Evolutionary conservation across 2,113 vertebrate genomes (phyloP).

Genomic region (Boulengeromyrus knoepffleri): DNA sequence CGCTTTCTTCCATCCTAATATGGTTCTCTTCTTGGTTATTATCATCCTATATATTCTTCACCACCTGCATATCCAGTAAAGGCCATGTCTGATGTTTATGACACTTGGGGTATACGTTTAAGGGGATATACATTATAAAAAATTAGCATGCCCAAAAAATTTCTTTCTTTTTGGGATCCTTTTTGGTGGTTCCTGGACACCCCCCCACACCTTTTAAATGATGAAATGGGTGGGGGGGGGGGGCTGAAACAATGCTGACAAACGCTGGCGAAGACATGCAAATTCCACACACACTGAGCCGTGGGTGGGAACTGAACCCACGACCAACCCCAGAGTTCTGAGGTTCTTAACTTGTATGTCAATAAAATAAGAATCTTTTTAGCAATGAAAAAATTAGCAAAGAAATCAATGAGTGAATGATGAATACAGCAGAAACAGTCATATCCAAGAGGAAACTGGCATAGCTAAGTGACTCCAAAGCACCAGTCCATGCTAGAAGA

Average conservation of each 20-base stretch:
- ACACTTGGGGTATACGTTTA: not conserved
- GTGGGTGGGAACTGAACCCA: not conserved
- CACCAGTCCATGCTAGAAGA: not conserved
- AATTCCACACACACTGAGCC: not conserved
- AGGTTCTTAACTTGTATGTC: not conserved
- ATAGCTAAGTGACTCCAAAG: not conserved
- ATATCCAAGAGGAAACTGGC: not conserved
- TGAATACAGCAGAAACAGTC: not conserved
- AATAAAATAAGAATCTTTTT: not conserved
- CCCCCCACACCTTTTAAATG: no score
- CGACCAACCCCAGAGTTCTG: not conserved
- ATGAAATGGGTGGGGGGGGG: no score
- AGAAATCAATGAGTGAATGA: not conserved
- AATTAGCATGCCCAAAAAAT: not conserved
- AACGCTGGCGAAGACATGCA: not conserved
- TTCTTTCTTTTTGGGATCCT: not conserved
- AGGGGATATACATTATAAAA: not conserved
- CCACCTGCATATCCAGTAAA: not conserved
- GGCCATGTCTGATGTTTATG: not conserved
- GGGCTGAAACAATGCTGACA: not conserved
- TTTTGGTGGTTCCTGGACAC: not conserved
- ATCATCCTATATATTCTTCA: no score
- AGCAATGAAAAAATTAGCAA: not conserved
- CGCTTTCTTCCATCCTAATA: not conserved
- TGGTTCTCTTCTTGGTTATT: not conserved